These are phyloP conservation scores for Coptodon rendalli DNA, from an alignment of 2,113 vertebrate species.

Conservation along the genomic window DNA sequence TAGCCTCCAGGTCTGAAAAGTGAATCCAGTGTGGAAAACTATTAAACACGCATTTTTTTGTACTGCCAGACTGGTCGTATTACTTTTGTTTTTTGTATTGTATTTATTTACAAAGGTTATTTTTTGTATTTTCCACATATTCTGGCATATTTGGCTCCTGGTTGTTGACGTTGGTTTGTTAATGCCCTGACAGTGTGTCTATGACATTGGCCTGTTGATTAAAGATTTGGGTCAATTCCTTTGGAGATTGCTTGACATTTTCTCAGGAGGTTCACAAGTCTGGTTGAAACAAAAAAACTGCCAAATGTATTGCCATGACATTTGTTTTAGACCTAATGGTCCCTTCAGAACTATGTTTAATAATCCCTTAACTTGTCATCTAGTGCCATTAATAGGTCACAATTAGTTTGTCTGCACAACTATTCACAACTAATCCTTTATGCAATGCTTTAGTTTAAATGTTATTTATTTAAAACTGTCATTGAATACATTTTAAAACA, in stretches of 20 bases:
- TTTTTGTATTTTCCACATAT: background rate
- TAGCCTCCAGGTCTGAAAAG: background rate
- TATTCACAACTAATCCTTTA: background rate
- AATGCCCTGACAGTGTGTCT: background rate
- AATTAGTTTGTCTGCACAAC: background rate
- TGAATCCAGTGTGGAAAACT: background rate
- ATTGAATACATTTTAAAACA: background rate
- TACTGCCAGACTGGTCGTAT: background rate
- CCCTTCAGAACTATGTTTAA: background rate
- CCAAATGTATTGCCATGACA: background rate
- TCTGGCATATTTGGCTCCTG: background rate
- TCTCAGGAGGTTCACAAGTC: background rate
- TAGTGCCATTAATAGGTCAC: background rate
- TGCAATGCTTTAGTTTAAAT: background rate
- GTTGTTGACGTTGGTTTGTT: background rate
- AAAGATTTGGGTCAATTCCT: background rate
- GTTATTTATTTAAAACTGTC: background rate
- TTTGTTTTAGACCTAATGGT: background rate
- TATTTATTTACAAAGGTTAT: background rate
- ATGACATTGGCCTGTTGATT: background rate
- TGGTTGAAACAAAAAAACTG: background rate
- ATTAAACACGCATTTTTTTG: background rate
- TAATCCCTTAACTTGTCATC: background rate
- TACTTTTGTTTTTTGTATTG: background rate
- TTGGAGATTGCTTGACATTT: background rate